Evolutionary conservation across 2,113 vertebrate species (phyloP).

Genomic region (Catagonus wagneri): DNA sequence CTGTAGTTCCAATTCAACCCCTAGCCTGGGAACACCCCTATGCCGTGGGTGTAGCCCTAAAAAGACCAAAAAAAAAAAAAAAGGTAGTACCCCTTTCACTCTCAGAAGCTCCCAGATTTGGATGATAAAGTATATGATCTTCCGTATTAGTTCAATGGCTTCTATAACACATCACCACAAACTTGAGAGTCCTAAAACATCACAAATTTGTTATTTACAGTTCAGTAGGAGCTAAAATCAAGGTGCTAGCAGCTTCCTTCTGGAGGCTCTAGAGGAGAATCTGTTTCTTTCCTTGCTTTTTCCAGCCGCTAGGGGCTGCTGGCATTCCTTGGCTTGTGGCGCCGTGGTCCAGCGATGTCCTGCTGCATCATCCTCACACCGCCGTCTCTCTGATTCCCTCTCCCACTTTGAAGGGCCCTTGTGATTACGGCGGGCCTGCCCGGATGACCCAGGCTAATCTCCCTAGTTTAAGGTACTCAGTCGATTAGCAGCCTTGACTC

Average conservation of each 20-base stretch:
- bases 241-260: neutral
- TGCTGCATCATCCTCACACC: neutral
- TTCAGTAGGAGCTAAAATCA: neutral
- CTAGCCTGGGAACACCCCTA: no score
- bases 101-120: neutral
- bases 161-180: neutral
- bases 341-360: neutral
- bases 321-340: neutral
- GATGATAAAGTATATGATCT: neutral
- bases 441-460: neutral
- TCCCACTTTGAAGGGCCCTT: neutral
- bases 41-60: no score
- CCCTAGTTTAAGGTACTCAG: neutral
- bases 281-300: neutral
- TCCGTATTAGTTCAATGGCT: neutral
- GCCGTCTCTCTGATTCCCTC: neutral
- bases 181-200: neutral
- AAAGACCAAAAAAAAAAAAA: no score
- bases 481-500: neutral
- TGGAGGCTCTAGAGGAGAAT: neutral
- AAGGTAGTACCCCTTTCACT: neutral
- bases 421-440: neutral
- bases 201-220: neutral
- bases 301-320: neutral
- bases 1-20: no score